Percentiles rank a stretch among this genome's conserved stretches.
Conservation (phyloP, 2,888 invertebrate species). For the Hyalella azteca region DNA sequence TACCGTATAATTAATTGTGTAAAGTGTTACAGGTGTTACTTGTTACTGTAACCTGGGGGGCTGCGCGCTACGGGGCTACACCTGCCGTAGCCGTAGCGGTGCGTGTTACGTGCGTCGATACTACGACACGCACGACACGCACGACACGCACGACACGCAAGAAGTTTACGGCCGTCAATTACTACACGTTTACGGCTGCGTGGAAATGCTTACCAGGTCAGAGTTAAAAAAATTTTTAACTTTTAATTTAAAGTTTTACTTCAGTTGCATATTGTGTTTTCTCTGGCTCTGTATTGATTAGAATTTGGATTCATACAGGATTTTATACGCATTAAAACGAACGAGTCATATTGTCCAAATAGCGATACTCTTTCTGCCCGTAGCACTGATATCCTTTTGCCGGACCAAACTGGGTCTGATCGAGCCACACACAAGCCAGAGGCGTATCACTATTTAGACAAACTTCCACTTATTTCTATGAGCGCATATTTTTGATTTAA, state of each 20-base stretch:
- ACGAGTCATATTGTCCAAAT: too few relatives aligned
- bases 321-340: too few relatives aligned
- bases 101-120: slow-evolving; percentile 2
- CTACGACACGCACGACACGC: slow-evolving; percentile 1
- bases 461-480: too few relatives aligned
- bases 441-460: too few relatives aligned
- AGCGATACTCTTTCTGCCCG: too few relatives aligned
- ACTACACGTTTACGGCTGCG: slow-evolving; percentile 32
- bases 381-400: too few relatives aligned
- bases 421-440: too few relatives aligned
- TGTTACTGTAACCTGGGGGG: slow-evolving; percentile 35
- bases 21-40: not conserved
- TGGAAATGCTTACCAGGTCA: not conserved
- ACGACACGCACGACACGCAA: too few relatives aligned
- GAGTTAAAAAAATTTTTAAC: not conserved
- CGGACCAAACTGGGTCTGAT: too few relatives aligned
- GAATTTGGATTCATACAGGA: not conserved
- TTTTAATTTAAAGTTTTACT: not conserved
- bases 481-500: too few relatives aligned
- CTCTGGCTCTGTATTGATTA: not conserved
- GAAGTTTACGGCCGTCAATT: not conserved
- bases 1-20: too few relatives aligned
- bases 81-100: slow-evolving; percentile 4
- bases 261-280: not conserved
- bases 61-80: slow-evolving; percentile 28